A percentile compares a stretch with the other conserved stretches of the same genome.
phyloP scores from a whole-genome alignment of 2,797 vertebrate genomes.

The Rhabdomys pumilio region DNA sequence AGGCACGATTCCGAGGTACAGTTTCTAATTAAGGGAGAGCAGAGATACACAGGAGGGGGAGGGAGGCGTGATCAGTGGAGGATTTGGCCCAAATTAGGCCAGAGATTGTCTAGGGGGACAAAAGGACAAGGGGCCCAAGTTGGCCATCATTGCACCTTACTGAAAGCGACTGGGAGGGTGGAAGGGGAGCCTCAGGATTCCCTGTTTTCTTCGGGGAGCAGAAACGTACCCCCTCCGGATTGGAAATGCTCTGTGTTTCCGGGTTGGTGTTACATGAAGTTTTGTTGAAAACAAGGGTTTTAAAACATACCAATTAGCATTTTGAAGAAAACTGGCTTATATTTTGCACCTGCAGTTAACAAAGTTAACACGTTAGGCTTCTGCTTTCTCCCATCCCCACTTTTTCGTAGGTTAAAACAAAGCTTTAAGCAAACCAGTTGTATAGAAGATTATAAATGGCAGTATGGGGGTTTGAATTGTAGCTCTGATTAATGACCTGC shows the following conservation, averaged over 20 bases:
- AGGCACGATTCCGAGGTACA: conserved; percentile 46
- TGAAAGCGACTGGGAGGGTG: conserved; percentile 79
- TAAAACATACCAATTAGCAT: neutral
- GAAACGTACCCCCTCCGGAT: conserved; percentile 4
- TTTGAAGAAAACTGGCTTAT: conserved; percentile 21
- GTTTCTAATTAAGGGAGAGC: conserved; percentile 65
- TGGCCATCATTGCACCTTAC: conserved; percentile 73
- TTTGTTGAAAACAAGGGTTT: conserved; percentile 14
- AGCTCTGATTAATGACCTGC: conserved; percentile 71
- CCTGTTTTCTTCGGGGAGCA: conserved; percentile 68
- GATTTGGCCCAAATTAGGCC: conserved; percentile 72
- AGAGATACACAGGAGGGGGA: neutral
- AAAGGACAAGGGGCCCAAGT: conserved; percentile 85
- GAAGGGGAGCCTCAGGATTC: conserved; percentile 74
- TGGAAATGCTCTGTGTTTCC: conserved; percentile 42
- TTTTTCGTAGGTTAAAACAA: conserved; percentile 50
- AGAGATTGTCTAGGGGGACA: conserved; percentile 70
- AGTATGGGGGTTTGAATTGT: conserved; percentile 69
- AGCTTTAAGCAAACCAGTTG: neutral
- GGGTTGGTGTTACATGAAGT: conserved; percentile 43
- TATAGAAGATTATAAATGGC: conserved; percentile 52
- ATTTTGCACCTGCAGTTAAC: conserved; percentile 71
- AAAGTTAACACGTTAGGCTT: neutral
- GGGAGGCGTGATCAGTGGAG: conserved; percentile 42
- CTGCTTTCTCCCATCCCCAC: neutral